Evolutionary conservation across 1,140 invertebrate species (phyloP).

Genomic region (Drosophila gunungcola): DNA sequence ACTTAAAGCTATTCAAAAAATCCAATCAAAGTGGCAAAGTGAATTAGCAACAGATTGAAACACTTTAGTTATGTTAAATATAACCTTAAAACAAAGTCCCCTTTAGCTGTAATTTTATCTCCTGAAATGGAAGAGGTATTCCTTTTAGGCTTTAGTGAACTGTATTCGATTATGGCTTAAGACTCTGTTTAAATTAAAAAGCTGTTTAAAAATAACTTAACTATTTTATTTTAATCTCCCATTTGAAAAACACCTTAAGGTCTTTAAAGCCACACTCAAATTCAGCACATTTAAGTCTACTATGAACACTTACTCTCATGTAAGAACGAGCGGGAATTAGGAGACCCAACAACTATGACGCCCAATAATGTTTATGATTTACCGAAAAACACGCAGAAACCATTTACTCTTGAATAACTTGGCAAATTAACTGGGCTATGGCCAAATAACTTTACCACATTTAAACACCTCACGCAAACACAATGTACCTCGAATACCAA

Average conservation of each 20-base stretch:
- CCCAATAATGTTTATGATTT: conserved; percentile 29
- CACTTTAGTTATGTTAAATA: conserved; percentile 1
- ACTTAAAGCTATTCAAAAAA: conserved; percentile 1
- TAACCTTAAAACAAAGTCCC: not conserved
- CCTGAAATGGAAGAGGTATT: not conserved
- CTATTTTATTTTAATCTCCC: too few relatives aligned
- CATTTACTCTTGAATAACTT: conserved; percentile 26
- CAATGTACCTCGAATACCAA: conserved; percentile 18
- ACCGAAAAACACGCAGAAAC: conserved; percentile 8
- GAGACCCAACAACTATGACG: not conserved
- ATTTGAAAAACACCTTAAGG: too few relatives aligned
- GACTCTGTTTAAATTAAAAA: too few relatives aligned
- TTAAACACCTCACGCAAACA: conserved; percentile 14
- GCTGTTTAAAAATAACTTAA: too few relatives aligned
- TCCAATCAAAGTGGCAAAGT: conserved; percentile 11
- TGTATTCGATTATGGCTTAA: not conserved
- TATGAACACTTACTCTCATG: not conserved
- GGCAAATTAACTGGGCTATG: not conserved
- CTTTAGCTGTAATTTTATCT: not conserved
- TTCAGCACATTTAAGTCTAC: not conserved
- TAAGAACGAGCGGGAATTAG: not conserved
- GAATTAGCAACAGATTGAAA: conserved; percentile 5
- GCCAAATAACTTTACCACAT: conserved; percentile 19
- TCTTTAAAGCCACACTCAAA: not conserved
- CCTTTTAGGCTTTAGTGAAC: not conserved